Conservation (phyloP, 2,797 vertebrate species). For the Smutsia temminckii region DNA sequence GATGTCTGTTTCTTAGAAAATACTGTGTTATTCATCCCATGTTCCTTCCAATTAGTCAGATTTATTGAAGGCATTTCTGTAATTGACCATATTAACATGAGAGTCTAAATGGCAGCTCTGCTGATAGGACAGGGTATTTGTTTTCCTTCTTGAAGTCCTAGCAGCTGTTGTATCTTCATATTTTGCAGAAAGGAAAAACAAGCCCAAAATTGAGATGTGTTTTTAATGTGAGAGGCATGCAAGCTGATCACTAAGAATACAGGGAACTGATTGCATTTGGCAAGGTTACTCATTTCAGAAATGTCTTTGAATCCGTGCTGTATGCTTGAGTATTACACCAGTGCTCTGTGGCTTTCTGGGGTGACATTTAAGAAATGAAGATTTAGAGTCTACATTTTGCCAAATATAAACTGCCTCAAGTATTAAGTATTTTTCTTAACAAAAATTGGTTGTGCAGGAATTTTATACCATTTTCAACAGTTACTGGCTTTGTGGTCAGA, state of each 20-base stretch:
- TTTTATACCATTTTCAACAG: conserved; percentile 41
- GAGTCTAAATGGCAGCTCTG: conserved; percentile 18
- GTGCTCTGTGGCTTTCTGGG: conserved; percentile 52
- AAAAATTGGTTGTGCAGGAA: conserved; percentile 27
- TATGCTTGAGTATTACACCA: conserved; percentile 34
- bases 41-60: conserved; percentile 55
- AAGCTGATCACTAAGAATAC: conserved; percentile 63
- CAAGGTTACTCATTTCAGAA: conserved; percentile 69
- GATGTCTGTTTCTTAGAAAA: conserved; percentile 45
- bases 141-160: conserved; percentile 65
- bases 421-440: conserved; percentile 58
- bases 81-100: conserved; percentile 56
- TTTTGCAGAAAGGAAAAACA: conserved; percentile 59
- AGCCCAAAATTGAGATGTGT: conserved; percentile 39
- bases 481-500: conserved; percentile 24
- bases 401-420: conserved; percentile 60
- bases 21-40: conserved; percentile 12
- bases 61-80: conserved; percentile 59
- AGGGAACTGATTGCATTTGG: conserved; percentile 64
- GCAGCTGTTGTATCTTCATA: conserved; percentile 46
- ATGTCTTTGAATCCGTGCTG: conserved; percentile 58
- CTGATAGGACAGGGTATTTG: conserved; percentile 50
- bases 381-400: conserved; percentile 53
- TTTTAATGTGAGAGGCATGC: conserved; percentile 62
- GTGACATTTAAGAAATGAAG: conserved; percentile 62